Evolutionary conservation across 2,113 vertebrate genomes (phyloP).

Genomic region (Oenanthe oenanthe): DNA sequence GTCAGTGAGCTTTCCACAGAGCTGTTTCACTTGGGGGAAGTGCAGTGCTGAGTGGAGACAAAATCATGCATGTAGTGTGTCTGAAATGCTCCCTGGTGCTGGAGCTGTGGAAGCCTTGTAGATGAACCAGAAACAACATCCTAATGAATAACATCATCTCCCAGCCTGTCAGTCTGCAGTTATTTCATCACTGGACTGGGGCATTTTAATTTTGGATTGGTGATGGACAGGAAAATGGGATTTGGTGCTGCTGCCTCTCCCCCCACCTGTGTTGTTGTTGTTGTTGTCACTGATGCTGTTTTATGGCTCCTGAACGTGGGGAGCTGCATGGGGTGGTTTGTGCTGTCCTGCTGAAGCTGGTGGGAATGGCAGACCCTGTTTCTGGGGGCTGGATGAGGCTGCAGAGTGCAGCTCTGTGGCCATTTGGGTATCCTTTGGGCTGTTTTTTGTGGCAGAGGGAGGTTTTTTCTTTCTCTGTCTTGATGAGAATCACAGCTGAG

Average conservation of each 20-base stretch:
- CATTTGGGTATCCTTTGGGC: neutral
- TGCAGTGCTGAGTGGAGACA: neutral
- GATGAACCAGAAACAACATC: neutral
- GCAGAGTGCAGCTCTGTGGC: neutral
- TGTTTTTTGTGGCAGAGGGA: neutral
- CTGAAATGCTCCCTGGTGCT: neutral
- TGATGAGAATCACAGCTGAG: neutral
- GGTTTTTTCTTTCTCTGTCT: neutral
- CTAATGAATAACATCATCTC: neutral
- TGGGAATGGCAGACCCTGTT: neutral
- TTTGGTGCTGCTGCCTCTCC: neutral
- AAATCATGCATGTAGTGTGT: neutral
- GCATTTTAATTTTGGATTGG: neutral
- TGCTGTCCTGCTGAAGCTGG: neutral
- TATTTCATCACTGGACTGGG: neutral
- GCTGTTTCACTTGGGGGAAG: slow-evolving; percentile 1
- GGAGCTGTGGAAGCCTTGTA: slow-evolving; percentile 26
- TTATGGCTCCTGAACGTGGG: neutral
- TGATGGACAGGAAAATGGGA: neutral
- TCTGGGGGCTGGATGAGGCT: neutral
- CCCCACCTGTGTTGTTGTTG: neutral
- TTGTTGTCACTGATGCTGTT: neutral
- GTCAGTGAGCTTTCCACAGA: neutral
- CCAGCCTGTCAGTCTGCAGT: neutral
- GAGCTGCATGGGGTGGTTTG: neutral